These are phyloP conservation scores for Synanthedon vespiformis DNA, from an alignment of 2,888 invertebrate species.

Conservation along the genomic window DNA sequence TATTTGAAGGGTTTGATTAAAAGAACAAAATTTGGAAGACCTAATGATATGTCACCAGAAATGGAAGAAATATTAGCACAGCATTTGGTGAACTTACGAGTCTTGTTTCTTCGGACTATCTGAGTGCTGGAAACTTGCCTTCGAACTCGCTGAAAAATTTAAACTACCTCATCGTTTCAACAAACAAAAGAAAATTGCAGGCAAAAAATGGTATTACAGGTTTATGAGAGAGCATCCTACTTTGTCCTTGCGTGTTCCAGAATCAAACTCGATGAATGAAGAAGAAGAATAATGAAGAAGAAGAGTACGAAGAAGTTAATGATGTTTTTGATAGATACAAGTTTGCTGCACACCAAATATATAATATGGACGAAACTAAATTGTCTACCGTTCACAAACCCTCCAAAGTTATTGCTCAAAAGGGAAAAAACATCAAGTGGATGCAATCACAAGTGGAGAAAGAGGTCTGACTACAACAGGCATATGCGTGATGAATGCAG, in stretches of 20 bases:
- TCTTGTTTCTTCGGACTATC: constrained; percentile 8
- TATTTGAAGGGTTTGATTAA: constrained; percentile 6
- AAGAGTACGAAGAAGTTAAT: constrained; percentile 6
- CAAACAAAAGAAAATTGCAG: constrained; percentile 7
- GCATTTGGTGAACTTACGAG: constrained; percentile 7
- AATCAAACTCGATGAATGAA: constrained; percentile 9
- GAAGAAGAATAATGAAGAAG: too few species aligned
- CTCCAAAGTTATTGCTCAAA: constrained; percentile 8
- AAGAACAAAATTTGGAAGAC: constrained; percentile 6
- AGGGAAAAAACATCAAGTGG: constrained; percentile 8
- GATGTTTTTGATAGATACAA: constrained; percentile 7
- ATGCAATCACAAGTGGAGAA: too few species aligned
- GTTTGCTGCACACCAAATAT: constrained; percentile 11
- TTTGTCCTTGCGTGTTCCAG: constrained; percentile 9
- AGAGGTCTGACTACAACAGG: too few species aligned
- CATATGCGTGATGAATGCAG: too few species aligned
- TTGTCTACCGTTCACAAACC: constrained; percentile 9
- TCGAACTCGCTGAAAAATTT: constrained; percentile 7
- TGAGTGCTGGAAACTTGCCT: constrained; percentile 6
- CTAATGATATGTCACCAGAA: constrained; percentile 7
- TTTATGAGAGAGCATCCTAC: constrained; percentile 11
- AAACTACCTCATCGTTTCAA: constrained; percentile 8
- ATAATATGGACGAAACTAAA: constrained; percentile 11
- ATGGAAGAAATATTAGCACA: constrained; percentile 9
- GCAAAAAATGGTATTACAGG: constrained; percentile 7